Percentiles rank a stretch among this genome's conserved stretches.
Conservation (phyloP, 1,140 invertebrate species). For the Phenacoccus solenopsis region DNA sequence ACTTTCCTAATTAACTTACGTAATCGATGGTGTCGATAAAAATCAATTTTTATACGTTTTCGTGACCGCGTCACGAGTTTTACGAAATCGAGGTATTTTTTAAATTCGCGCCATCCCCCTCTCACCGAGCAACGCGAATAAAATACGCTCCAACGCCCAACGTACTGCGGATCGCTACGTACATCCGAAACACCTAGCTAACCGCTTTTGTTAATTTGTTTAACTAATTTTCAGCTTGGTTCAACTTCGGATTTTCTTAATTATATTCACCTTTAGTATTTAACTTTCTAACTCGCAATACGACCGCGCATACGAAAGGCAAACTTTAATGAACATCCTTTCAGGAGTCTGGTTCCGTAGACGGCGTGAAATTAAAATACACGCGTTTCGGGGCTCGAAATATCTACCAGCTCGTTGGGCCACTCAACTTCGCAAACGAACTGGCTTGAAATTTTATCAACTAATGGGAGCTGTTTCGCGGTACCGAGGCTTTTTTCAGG, state of each 20-base stretch:
- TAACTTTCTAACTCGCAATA: background rate
- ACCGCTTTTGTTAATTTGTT: background rate
- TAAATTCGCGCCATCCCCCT: no score
- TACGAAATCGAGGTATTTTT: no score
- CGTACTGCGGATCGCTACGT: background rate
- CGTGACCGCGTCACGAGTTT: no score
- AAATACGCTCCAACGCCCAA: no score
- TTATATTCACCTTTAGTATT: conserved; percentile 3
- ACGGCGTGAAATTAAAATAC: background rate
- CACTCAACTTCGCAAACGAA: background rate
- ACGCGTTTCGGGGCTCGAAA: background rate
- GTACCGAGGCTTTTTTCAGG: no score
- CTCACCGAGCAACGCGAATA: no score
- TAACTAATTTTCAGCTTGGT: background rate
- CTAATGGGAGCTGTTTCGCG: background rate
- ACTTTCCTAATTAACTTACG: no score
- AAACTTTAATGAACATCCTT: background rate
- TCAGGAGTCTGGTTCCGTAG: background rate
- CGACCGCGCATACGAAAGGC: background rate
- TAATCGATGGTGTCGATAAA: no score
- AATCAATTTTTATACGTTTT: no score
- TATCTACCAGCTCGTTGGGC: no score
- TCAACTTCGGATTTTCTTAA: background rate
- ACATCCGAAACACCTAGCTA: background rate
- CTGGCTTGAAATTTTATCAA: background rate